Base-by-base conservation (phyloP, 2,888 invertebrate genomes). In the Phyllotreta striolata region DNA sequence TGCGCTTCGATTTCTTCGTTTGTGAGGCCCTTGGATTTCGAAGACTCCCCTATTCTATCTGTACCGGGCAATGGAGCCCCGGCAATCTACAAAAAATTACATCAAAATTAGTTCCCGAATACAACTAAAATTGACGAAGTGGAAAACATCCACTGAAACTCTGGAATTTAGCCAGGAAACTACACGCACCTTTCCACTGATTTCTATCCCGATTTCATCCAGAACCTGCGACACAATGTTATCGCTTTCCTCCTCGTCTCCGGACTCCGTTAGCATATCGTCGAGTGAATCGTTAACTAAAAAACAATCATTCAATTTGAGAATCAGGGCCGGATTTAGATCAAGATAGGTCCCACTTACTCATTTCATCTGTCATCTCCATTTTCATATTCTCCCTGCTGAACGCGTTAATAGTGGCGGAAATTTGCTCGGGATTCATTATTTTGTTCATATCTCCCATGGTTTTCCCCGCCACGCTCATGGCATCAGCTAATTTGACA, bases 171-270 rank as follows among this genome's bases (percentile, higher is more conserved):
- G 39, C 9, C 6, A 39, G 7, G 37, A 12, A 13, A 37, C 39
- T 37, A 24, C 24, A 24, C 24, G 4, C 1, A 92, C 92, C 87
- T 95, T 93, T 75, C 93, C 93, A 70, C 92, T 91, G 68, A 95
- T 90, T 83, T 97, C 96, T 80, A 97, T 96, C 68, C 96, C 96
- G 75, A 97, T 96, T 83, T 97, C 96, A 83, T 96, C 96, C n/a
- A 96, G 85, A 43, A 96, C 95, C 82, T 93, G 88, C 76, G 86
- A 89, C n/a, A 96, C 91, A 82, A 97, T 89, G 69, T 90, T 89
- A 77, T 95, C 93, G 74, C 90, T 87, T 81, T 96, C 95, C 71
- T 91, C 91, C 79, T 96, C 96, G 80, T 96, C 96, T 0, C 91
- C 96, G 7, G 94, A 94, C 74, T 93, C 95, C 41, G 87, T 88